Percentiles rank a stretch among this genome's conserved stretches.
Evolutionary conservation across 2,113 vertebrate genomes (phyloP).

Genomic region (Solenodon paradoxus): DNA sequence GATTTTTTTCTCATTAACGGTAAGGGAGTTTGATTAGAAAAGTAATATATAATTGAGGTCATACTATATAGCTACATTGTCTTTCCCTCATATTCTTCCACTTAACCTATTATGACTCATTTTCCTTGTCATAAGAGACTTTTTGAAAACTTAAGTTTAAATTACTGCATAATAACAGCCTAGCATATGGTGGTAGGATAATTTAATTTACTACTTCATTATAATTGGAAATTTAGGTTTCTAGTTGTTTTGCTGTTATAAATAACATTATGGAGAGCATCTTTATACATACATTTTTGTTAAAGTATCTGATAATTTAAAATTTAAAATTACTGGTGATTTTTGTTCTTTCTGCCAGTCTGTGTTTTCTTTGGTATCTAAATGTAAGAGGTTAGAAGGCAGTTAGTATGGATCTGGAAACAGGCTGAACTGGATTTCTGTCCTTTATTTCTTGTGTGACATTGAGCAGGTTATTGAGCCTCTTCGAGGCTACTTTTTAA

Average conservation of each 20-base stretch:
- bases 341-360: not conserved
- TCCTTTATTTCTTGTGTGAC: constrained; percentile 22
- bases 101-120: not conserved
- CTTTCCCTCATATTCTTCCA: not conserved
- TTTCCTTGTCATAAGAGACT: constrained; percentile 5
- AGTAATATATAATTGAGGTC: constrained; percentile 24
- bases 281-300: not conserved
- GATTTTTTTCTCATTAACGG: constrained; percentile 12
- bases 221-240: not conserved
- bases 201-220: constrained; percentile 44
- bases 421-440: constrained; percentile 13
- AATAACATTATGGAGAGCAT: constrained; percentile 13
- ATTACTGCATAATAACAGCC: constrained; percentile 10
- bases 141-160: constrained; percentile 34
- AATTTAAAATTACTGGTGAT: too few species aligned
- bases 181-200: not conserved
- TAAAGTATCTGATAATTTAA: constrained; percentile 28
- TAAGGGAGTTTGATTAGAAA: constrained; percentile 49
- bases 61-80: constrained; percentile 12
- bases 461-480: not conserved
- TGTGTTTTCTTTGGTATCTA: constrained; percentile 1
- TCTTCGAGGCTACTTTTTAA: not conserved
- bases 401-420: not conserved
- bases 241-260: not conserved
- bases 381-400: not conserved